Evolutionary conservation across 1,140 invertebrate species (phyloP).

Genomic region (Drosophila ercepeae): DNA sequence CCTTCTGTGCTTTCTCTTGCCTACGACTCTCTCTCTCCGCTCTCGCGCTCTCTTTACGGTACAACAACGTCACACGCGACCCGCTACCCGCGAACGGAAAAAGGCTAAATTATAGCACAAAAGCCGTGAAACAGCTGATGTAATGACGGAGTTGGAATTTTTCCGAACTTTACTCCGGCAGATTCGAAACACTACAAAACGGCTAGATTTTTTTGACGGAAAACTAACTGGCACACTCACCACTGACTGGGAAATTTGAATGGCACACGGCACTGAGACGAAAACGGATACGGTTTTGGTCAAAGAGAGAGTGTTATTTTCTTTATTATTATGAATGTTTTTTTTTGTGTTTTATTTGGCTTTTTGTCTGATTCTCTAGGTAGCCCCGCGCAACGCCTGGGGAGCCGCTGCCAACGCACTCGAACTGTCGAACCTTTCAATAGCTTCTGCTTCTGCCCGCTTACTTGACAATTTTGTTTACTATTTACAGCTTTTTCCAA

Average conservation of each 20-base stretch:
- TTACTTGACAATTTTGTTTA: conserved; percentile 78
- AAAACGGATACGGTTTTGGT: conserved; percentile 1
- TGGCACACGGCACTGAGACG: conserved; percentile 34
- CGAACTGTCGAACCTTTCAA: conserved; percentile 17
- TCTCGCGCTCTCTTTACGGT: conserved; percentile 48
- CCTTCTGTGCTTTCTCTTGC: conserved; percentile 8
- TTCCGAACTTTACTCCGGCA: background rate
- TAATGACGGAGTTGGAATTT: conserved; percentile 16
- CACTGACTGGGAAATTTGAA: conserved; percentile 40
- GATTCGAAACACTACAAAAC: background rate
- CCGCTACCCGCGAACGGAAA: conserved; percentile 38
- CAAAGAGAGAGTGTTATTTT: conserved; percentile 12
- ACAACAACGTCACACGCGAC: conserved; percentile 64
- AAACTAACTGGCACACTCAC: conserved; percentile 32
- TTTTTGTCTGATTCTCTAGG: background rate
- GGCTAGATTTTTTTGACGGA: conserved; percentile 10
- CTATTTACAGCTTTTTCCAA: conserved; percentile 81
- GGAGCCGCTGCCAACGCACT: conserved; percentile 14
- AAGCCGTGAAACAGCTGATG: conserved; percentile 39
- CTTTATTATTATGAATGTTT: conserved; percentile 5
- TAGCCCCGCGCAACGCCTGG: background rate
- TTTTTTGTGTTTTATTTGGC: background rate
- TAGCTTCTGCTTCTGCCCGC: conserved; percentile 29
- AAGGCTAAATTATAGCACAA: conserved; percentile 31
- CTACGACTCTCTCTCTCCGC: conserved; percentile 15